Percentiles rank a stretch among this genome's conserved stretches.
Conservation (phyloP, 2,113 vertebrate species). For the Ceyx cyanopectus region DNA sequence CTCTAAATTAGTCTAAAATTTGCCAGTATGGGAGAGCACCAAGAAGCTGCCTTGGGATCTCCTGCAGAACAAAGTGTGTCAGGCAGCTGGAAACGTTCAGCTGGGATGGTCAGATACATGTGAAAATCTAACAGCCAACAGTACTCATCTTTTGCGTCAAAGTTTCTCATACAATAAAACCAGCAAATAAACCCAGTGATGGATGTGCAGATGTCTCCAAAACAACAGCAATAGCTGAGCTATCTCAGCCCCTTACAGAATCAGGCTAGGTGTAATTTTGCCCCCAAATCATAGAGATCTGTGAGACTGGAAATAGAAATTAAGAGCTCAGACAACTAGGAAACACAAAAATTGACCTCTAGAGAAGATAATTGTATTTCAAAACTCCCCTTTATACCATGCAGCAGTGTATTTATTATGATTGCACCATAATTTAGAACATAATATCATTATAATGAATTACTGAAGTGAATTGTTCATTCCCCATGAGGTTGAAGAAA, state of each 20-base stretch:
- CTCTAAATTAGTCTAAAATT: conserved; percentile 22
- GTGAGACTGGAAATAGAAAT: background rate
- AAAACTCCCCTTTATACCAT: background rate
- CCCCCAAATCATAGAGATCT: background rate
- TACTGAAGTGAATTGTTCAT: background rate
- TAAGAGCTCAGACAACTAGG: background rate
- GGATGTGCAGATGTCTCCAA: background rate
- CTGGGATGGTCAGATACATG: background rate
- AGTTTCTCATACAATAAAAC: background rate
- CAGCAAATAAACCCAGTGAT: background rate
- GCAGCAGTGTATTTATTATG: background rate
- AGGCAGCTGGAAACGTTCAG: background rate
- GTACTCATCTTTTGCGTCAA: background rate
- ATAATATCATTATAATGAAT: background rate
- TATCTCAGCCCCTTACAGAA: background rate
- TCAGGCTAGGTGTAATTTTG: background rate
- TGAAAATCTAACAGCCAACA: background rate
- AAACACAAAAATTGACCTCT: background rate
- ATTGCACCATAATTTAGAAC: background rate
- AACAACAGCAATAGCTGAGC: background rate
- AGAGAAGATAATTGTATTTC: background rate
- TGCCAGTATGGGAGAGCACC: background rate
- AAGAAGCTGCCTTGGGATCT: background rate
- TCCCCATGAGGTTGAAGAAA: background rate
- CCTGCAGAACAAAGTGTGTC: background rate